Percentiles rank a stretch among this genome's conserved stretches.
phyloP scores from a whole-genome alignment of 2,888 invertebrate genomes.

The Neoscelio sp. region DNA sequence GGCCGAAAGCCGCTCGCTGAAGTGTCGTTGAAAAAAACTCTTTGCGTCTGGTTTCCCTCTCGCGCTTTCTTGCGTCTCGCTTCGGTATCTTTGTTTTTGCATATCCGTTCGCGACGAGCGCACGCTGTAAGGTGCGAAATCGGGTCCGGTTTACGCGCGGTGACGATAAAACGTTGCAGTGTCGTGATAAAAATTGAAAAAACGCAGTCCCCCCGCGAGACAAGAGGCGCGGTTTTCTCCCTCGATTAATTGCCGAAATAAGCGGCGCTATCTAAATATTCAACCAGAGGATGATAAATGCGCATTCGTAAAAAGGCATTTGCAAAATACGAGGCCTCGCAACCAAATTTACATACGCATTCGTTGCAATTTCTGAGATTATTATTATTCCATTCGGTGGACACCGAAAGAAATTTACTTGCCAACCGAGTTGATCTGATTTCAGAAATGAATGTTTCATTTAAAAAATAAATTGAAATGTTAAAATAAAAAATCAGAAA shows the following conservation, averaged over 20 bases:
- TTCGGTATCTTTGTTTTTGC: conserved; percentile 14
- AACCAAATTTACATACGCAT: background rate
- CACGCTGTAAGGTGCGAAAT: conserved; percentile 62
- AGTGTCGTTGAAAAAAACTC: conserved; percentile 40
- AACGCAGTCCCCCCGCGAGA: conserved; percentile 13
- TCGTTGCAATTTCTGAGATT: no score
- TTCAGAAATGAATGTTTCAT: no score
- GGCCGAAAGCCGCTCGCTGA: conserved; percentile 54
- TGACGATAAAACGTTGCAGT: conserved; percentile 40
- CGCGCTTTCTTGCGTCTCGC: conserved; percentile 22
- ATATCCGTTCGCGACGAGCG: conserved; percentile 48
- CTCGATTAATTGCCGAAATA: conserved; percentile 46
- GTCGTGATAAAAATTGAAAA: conserved; percentile 64
- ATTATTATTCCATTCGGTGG: no score
- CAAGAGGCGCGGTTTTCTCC: conserved; percentile 25
- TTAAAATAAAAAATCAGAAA: no score
- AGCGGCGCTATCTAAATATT: conserved; percentile 37
- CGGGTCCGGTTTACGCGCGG: conserved; percentile 65
- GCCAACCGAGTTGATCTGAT: no score
- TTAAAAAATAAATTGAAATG: no score
- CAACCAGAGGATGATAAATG: conserved; percentile 43
- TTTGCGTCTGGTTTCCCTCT: conserved; percentile 5
- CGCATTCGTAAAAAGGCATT: background rate
- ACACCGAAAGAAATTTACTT: no score
- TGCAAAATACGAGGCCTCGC: background rate